These are phyloP conservation scores for Myocastor coypus DNA, from an alignment of 2,113 vertebrate species.

Conservation along the genomic window DNA sequence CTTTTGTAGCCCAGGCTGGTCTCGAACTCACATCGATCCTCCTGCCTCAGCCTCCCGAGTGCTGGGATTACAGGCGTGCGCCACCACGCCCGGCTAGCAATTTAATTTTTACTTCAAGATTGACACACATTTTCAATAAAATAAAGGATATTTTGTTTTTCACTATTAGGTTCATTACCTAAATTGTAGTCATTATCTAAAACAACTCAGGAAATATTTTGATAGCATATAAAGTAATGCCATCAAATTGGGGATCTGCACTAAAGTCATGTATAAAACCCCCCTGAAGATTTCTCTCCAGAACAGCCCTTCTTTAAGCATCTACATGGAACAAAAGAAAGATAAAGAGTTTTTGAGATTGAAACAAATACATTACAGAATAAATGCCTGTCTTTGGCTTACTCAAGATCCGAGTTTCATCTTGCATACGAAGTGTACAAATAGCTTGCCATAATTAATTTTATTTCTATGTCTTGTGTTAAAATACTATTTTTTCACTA, in stretches of 20 bases:
- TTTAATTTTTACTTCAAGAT: conserved; percentile 38
- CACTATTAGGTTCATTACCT: background rate
- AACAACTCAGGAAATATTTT: conserved; percentile 51
- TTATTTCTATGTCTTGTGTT: background rate
- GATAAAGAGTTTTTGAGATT: background rate
- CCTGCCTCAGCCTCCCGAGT: no score
- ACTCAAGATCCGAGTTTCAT: background rate
- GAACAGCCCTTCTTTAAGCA: conserved; percentile 12
- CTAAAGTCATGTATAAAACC: background rate
- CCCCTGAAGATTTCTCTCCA: background rate
- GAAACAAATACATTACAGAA: background rate
- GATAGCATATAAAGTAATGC: conserved; percentile 27
- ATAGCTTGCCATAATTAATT: background rate
- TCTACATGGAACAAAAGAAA: conserved; percentile 37
- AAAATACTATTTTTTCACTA: background rate
- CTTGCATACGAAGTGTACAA: background rate
- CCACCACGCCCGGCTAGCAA: no score
- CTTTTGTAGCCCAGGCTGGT: no score
- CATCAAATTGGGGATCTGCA: conserved; percentile 19
- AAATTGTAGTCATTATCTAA: conserved; percentile 68
- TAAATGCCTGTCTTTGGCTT: background rate
- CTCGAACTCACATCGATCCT: no score
- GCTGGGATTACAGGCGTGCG: no score
- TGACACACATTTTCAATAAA: conserved; percentile 38
- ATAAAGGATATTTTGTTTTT: conserved; percentile 55